Percentiles rank a stretch among this genome's conserved stretches.
These are phyloP conservation scores for Ernsta delagoae DNA, from an alignment of 2,888 invertebrate genomes.

Conservation along the genomic window DNA sequence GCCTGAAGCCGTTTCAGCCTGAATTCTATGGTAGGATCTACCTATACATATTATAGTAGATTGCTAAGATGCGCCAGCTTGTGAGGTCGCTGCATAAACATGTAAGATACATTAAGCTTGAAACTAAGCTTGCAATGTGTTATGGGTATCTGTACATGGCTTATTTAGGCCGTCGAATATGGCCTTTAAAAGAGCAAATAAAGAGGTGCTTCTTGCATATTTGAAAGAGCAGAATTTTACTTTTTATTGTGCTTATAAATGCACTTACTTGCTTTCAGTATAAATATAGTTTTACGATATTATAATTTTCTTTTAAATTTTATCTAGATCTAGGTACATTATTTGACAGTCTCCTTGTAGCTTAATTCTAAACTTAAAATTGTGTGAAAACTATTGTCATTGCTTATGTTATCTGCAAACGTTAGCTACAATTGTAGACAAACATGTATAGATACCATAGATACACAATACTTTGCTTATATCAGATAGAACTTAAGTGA, in stretches of 20 bases:
- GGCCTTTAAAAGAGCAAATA: constrained; percentile 30
- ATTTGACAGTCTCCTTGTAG: no score
- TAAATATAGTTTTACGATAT: no score
- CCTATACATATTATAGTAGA: constrained; percentile 15
- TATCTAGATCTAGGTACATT: no score
- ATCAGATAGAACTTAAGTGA: not conserved
- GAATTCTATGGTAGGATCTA: constrained; percentile 15
- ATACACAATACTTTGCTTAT: not conserved
- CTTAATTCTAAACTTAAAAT: not conserved
- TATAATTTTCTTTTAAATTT: no score
- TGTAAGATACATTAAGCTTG: constrained; percentile 32
- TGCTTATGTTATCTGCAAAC: constrained; percentile 16
- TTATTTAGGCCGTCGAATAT: constrained; percentile 17
- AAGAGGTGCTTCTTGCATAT: no score
- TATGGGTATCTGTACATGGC: no score
- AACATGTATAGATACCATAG: not conserved
- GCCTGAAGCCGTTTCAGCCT: constrained; percentile 23
- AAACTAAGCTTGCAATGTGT: not conserved
- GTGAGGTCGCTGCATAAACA: constrained; percentile 36
- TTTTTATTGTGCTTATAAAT: no score
- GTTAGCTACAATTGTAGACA: constrained; percentile 7
- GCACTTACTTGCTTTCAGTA: no score
- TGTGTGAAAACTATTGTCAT: constrained; percentile 3
- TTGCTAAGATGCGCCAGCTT: constrained; percentile 38
- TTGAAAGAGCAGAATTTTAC: no score